Conservation (phyloP, 1,140 invertebrate genomes). For the Trachymyrmex cornetzi region DNA sequence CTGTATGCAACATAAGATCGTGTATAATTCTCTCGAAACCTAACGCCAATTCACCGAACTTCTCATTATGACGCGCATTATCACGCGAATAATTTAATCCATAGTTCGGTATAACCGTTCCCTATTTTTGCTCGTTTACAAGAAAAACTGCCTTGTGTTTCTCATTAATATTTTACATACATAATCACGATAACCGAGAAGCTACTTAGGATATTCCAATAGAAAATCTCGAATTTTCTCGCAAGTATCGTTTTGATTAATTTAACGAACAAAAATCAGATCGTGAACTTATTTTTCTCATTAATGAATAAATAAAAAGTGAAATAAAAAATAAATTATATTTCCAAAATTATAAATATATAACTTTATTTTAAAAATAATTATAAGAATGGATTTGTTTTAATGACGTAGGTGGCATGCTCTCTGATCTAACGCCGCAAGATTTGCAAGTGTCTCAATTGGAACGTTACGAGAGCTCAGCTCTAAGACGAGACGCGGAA, state of each 20-base stretch:
- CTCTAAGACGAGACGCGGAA: conserved; percentile 76
- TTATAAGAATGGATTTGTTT: background rate
- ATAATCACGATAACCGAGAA: background rate
- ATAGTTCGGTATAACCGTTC: too few species aligned
- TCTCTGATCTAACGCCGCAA: conserved; percentile 55
- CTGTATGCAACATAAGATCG: background rate
- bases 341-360: background rate
- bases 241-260: background rate
- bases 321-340: background rate
- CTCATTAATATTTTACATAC: background rate
- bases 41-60: background rate
- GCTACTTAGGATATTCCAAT: background rate
- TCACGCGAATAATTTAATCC: background rate
- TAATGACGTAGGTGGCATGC: conserved; percentile 43
- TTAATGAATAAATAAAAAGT: background rate
- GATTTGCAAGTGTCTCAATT: conserved; percentile 65
- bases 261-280: background rate
- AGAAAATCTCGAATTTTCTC: background rate
- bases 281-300: background rate
- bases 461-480: conserved; percentile 73
- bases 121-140: background rate
- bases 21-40: background rate
- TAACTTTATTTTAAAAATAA: background rate
- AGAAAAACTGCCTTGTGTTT: background rate
- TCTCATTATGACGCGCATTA: background rate